phyloP scores from a whole-genome alignment of 2,113 vertebrate species.

The Hystrix brachyura region DNA sequence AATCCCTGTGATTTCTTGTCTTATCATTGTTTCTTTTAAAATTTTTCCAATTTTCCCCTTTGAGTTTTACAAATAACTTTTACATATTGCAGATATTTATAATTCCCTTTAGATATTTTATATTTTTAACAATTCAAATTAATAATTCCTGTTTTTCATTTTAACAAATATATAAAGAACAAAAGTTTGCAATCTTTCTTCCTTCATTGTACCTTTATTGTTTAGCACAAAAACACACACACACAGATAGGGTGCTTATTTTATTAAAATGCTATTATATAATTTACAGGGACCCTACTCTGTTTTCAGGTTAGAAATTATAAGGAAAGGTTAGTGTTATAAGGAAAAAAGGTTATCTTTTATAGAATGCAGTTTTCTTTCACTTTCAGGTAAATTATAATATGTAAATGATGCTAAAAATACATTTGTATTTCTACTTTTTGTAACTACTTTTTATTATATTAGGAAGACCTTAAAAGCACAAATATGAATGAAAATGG shows the following conservation, averaged over 20 bases:
- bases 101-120: not conserved
- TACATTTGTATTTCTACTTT: not conserved
- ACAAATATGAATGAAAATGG: not conserved
- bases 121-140: conserved; percentile 11
- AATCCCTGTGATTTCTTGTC: not conserved
- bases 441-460: not conserved
- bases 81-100: not conserved
- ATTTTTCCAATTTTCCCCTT: not conserved
- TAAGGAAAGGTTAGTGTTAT: too few species aligned
- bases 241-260: not conserved
- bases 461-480: not conserved
- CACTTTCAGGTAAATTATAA: not conserved
- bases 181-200: not conserved
- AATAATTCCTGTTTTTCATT: not conserved
- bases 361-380: not conserved
- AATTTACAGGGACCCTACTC: not conserved
- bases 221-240: not conserved
- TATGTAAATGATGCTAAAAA: not conserved
- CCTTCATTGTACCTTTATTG: not conserved
- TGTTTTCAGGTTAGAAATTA: not conserved
- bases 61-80: not conserved
- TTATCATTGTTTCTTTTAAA: not conserved
- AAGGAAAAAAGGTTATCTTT: not conserved
- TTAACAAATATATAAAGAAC: not conserved
- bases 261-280: not conserved